These are phyloP conservation scores for Strongylocentrotus purpuratus DNA, from an alignment of 35 echinoderm and acorn worm species.

Conservation along the genomic window DNA sequence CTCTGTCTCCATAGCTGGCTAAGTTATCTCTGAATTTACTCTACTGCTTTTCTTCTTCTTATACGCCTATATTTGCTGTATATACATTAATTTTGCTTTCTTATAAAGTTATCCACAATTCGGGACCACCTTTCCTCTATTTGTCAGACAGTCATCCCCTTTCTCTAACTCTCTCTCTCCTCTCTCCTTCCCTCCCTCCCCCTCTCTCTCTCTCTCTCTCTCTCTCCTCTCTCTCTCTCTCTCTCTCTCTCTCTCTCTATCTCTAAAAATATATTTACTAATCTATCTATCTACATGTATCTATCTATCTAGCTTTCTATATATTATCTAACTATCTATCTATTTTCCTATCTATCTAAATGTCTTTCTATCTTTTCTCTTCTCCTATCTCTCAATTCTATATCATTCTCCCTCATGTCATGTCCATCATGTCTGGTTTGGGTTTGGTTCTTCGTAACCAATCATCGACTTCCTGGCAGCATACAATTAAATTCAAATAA, in stretches of 20 bases:
- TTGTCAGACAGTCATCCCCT: not conserved
- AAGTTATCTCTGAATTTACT: too few species aligned
- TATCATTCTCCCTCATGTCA: not conserved
- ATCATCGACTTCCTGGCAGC: not conserved
- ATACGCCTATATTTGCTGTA: too few species aligned
- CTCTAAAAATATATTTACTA: not conserved
- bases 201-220: not conserved
- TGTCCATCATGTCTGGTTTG: not conserved
- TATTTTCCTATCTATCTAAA: not conserved
- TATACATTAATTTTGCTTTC: too few species aligned
- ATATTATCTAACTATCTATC: not conserved
- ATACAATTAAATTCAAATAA: too few species aligned
- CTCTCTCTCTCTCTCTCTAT: not conserved
- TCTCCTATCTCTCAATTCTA: not conserved
- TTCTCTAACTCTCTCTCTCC: not conserved
- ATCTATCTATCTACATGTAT: conserved; percentile 29
- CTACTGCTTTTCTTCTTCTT: too few species aligned
- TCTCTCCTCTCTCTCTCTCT: not conserved
- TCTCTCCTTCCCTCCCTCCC: not conserved
- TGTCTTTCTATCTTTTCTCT: not conserved
- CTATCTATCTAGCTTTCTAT: not conserved
- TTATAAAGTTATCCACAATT: too few species aligned
- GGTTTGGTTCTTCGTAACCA: not conserved
- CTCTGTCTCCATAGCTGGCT: too few species aligned
- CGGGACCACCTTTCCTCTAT: not conserved